Conservation (phyloP, 2,113 vertebrate species). For the Struthio camelus region DNA sequence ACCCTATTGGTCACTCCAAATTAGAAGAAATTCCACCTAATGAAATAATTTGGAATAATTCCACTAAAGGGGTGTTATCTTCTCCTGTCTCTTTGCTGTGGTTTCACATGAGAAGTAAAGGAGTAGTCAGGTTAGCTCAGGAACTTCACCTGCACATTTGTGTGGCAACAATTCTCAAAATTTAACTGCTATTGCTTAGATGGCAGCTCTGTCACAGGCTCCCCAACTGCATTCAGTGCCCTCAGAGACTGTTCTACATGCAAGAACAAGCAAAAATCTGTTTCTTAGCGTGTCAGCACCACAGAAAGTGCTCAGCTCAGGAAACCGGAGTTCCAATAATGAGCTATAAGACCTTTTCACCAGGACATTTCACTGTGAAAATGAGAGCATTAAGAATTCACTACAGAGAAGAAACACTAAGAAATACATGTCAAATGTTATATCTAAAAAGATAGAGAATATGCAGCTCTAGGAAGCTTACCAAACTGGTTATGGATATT, state of each 20-base stretch:
- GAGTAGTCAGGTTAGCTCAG: background rate
- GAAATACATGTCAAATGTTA: background rate
- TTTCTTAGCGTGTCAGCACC: background rate
- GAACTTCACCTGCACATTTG: background rate
- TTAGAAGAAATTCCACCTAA: background rate
- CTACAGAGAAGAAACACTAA: background rate
- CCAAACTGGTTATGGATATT: background rate
- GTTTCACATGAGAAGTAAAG: background rate
- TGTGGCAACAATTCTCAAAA: background rate
- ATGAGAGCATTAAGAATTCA: background rate
- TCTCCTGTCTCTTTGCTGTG: background rate
- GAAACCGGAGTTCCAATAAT: background rate
- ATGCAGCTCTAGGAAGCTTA: background rate
- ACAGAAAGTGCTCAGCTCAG: background rate
- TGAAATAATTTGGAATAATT: background rate
- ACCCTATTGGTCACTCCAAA: background rate
- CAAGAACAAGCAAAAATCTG: background rate
- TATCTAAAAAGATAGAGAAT: background rate
- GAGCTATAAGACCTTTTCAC: background rate
- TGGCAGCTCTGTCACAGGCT: background rate
- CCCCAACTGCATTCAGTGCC: background rate
- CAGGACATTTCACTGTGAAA: background rate
- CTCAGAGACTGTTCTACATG: background rate
- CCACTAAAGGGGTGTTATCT: background rate
- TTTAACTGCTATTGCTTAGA: background rate